Evolutionary conservation across 1,140 invertebrate genomes (phyloP).

Genomic region (Gonioctena quinquepunctata): DNA sequence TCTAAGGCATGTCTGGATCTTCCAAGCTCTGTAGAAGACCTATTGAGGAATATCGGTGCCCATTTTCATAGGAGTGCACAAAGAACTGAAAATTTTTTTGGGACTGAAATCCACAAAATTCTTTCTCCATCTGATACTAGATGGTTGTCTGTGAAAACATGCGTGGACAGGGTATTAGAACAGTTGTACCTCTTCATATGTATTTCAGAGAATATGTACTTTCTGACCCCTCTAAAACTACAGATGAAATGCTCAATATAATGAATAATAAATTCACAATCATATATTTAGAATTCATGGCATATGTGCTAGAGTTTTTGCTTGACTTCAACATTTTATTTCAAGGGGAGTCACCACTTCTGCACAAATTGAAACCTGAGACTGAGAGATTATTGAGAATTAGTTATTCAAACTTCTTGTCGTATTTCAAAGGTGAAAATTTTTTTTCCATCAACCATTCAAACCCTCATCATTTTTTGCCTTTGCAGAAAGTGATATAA

Average conservation of each 20-base stretch:
- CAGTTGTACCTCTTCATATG: constrained; percentile 7
- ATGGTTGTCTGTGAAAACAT: constrained; percentile 10
- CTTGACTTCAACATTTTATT: constrained; percentile 49
- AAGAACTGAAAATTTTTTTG: constrained; percentile 20
- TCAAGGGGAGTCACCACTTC: constrained; percentile 45
- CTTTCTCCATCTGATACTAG: constrained; percentile 6
- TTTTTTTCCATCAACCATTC: constrained; percentile 11
- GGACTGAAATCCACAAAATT: constrained; percentile 17
- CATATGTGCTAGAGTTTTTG: constrained; percentile 41
- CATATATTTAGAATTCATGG: constrained; percentile 49
- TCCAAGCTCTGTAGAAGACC: constrained; percentile 20
- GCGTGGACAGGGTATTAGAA: constrained; percentile 8
- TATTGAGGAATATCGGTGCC: constrained; percentile 39
- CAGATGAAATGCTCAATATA: constrained; percentile 2
- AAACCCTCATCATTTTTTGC: constrained; percentile 18
- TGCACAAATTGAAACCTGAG: constrained; percentile 44
- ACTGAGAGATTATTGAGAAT: constrained; percentile 8
- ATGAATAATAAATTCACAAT: constrained; percentile 46
- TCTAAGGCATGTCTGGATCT: constrained; percentile 26
- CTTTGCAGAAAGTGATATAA: constrained; percentile 10
- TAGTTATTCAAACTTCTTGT: constrained; percentile 6
- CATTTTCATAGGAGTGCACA: constrained; percentile 28
- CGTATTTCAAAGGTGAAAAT: constrained; percentile 6
- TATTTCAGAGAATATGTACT: constrained; percentile 6
- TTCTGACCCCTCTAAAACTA: constrained; percentile 10